Percentiles rank a stretch among this genome's conserved stretches.
These are phyloP conservation scores for Thunnus thynnus DNA, from an alignment of 2,113 vertebrate species.

Conservation along the genomic window DNA sequence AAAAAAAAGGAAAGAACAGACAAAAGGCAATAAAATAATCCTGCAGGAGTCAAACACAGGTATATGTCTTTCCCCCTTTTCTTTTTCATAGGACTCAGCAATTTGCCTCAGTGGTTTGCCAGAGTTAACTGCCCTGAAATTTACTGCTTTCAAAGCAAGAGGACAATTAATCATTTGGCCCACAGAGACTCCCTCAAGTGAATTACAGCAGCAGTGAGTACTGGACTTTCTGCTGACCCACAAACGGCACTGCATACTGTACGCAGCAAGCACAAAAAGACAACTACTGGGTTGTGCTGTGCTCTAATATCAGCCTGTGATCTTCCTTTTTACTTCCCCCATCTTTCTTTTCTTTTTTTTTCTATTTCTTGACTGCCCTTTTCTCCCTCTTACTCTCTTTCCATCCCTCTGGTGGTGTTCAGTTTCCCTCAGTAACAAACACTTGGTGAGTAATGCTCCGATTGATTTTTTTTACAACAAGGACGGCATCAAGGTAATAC, in stretches of 20 bases:
- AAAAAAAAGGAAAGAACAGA: background rate
- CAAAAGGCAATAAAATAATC: background rate
- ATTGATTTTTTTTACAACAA: slow-evolving; percentile 78
- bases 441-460: slow-evolving; percentile 39
- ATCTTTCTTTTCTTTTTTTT: background rate
- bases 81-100: slow-evolving; percentile 67
- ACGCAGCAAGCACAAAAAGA: slow-evolving; percentile 47
- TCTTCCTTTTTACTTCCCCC: background rate
- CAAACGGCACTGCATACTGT: slow-evolving; percentile 42
- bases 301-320: slow-evolving; percentile 16
- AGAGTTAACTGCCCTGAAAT: slow-evolving; percentile 78
- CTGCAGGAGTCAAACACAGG: slow-evolving; percentile 30
- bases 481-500: slow-evolving; percentile 72
- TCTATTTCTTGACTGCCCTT: slow-evolving; percentile 2
- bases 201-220: slow-evolving; percentile 62
- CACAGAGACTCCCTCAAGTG: slow-evolving; percentile 35
- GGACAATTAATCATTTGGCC: slow-evolving; percentile 79
- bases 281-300: background rate
- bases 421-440: slow-evolving; percentile 65
- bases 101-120: slow-evolving; percentile 49
- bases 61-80: slow-evolving; percentile 17
- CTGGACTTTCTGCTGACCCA: slow-evolving; percentile 81
- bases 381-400: background rate
- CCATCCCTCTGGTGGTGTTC: slow-evolving; percentile 45
- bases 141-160: slow-evolving; percentile 67